phyloP scores from a whole-genome alignment of 2,888 invertebrate genomes.

The Cephus runcator region DNA sequence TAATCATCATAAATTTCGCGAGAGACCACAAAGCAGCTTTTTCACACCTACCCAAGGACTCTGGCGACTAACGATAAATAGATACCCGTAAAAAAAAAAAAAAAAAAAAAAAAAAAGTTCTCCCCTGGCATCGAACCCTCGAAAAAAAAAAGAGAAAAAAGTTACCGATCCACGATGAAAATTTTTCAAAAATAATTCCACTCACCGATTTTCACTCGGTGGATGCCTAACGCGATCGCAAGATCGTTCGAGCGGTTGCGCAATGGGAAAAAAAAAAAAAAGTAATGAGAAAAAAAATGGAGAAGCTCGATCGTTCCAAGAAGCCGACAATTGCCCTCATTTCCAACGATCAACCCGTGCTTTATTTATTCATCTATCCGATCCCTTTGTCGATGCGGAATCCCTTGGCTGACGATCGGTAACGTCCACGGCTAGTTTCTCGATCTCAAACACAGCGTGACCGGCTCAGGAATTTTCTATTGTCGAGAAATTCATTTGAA shows the following conservation, averaged over 20 bases:
- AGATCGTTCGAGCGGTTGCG: no score
- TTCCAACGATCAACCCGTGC: constrained; percentile 13
- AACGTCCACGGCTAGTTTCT: constrained; percentile 26
- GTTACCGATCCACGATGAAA: no score
- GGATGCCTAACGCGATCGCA: background rate
- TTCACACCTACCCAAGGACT: constrained; percentile 7
- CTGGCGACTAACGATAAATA: no score
- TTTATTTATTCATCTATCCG: constrained; percentile 25
- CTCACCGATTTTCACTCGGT: no score
- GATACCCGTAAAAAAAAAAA: no score
- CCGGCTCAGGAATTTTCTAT: constrained; percentile 31
- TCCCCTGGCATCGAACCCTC: no score
- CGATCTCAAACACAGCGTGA: constrained; percentile 26
- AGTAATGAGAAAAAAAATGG: background rate
- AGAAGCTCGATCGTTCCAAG: constrained; percentile 4
- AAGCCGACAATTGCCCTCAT: constrained; percentile 8
- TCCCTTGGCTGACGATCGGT: constrained; percentile 14
- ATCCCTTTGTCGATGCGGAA: constrained; percentile 24
- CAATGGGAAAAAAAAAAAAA: background rate
- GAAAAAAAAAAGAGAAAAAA: no score
- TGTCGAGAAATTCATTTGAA: constrained; percentile 29
- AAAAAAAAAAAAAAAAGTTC: no score
- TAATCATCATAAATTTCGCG: constrained; percentile 64
- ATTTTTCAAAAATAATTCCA: background rate
- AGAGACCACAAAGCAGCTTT: constrained; percentile 58